Evolutionary conservation across 1,140 invertebrate genomes (phyloP).

Genomic region (Schlechtendalia chinensis): DNA sequence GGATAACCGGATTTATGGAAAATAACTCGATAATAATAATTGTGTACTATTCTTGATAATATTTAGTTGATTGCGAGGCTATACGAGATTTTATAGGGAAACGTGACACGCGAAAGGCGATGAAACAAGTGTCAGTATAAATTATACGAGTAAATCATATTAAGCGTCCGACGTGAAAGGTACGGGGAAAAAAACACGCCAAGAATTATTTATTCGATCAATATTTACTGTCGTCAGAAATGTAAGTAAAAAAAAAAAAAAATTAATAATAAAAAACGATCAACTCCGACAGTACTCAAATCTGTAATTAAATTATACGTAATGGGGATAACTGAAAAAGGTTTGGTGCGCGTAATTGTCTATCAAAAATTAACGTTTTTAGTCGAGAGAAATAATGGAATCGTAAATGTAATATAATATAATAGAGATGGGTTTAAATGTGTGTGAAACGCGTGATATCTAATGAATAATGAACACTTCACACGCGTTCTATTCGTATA

Average conservation of each 20-base stretch:
- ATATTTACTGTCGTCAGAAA: slow-evolving; percentile 2
- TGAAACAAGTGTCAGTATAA: background rate
- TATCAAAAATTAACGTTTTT: background rate
- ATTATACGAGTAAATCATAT: slow-evolving; percentile 7
- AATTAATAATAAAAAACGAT: background rate
- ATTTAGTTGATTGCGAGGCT: background rate
- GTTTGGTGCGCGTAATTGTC: background rate
- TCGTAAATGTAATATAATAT: too few relatives aligned
- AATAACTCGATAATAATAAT: too few relatives aligned
- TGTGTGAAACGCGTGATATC: too few relatives aligned
- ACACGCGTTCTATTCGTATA: too few relatives aligned
- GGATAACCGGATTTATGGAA: background rate
- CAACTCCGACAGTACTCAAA: background rate
- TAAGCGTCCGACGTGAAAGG: background rate
- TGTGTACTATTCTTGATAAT: background rate
- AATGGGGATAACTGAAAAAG: background rate
- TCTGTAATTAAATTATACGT: slow-evolving; percentile 1
- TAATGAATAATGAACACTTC: too few relatives aligned
- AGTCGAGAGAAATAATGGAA: too few relatives aligned
- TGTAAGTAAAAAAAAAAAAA: too few relatives aligned
- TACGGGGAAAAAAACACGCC: background rate
- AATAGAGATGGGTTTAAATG: too few relatives aligned
- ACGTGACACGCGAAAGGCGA: background rate
- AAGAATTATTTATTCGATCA: background rate
- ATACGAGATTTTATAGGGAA: background rate